These are phyloP conservation scores for Lipophrys pholis DNA, from an alignment of 2,113 vertebrate genomes.

Conservation along the genomic window DNA sequence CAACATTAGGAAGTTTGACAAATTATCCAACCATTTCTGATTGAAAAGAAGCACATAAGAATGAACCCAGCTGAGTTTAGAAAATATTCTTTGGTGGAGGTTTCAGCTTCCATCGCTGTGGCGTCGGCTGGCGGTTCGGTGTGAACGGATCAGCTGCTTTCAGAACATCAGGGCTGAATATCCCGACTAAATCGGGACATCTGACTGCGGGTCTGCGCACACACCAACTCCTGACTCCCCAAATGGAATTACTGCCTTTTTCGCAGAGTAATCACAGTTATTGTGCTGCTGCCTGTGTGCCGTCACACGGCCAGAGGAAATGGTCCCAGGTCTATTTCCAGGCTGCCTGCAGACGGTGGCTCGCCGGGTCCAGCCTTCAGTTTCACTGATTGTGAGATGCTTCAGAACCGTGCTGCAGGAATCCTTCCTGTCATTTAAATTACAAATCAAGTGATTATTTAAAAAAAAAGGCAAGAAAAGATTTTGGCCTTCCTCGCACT, in stretches of 20 bases:
- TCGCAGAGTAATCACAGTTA: conserved; percentile 64
- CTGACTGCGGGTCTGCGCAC: no score
- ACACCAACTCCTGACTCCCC: conserved; percentile 8
- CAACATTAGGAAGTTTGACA: no score
- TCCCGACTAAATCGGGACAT: no score
- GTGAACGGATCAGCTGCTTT: no score
- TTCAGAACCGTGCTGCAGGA: no score
- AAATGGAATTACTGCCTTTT: conserved; percentile 56
- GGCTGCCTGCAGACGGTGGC: conserved; percentile 43
- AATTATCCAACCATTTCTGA: no score
- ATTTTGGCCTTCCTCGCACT: neutral
- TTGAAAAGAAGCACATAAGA: no score
- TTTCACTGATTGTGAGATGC: neutral
- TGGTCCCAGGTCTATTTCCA: conserved; percentile 49
- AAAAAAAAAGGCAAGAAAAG: neutral
- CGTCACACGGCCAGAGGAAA: conserved; percentile 48
- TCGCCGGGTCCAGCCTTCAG: conserved; percentile 11
- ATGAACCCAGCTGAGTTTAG: no score
- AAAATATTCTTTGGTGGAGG: no score
- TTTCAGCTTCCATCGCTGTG: no score
- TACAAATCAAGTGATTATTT: conserved; percentile 5
- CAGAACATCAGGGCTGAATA: no score
- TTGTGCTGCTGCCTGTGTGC: conserved; percentile 37
- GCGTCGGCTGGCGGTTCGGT: no score
- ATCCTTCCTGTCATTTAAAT: neutral